Evolutionary conservation across 2,888 invertebrate species (phyloP).

Genomic region (Shargacucullia verbasci): DNA sequence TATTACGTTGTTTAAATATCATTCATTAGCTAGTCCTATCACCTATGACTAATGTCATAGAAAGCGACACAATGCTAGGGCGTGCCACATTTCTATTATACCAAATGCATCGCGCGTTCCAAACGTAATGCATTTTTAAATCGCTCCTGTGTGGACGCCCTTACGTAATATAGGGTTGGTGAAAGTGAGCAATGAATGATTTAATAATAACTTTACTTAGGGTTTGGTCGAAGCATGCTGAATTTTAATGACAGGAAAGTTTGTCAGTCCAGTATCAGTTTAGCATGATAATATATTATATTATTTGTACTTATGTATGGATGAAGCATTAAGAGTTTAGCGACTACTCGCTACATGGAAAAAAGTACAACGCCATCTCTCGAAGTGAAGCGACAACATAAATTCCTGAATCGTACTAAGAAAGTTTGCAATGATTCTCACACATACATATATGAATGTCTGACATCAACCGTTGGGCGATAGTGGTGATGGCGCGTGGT

Average conservation of each 20-base stretch:
- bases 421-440: no score
- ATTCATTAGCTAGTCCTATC: slow-evolving; percentile 28
- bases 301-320: no score
- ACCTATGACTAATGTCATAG: slow-evolving; percentile 54
- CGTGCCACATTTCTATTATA: slow-evolving; percentile 56
- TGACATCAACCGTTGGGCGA: no score
- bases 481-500: no score
- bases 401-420: no score
- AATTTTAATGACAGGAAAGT: slow-evolving; percentile 35
- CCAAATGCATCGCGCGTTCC: slow-evolving; percentile 46
- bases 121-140: slow-evolving; percentile 57
- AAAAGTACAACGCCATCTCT: no score
- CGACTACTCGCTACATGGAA: no score
- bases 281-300: no score
- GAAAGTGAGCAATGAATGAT: slow-evolving; percentile 32
- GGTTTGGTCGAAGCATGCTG: slow-evolving; percentile 12
- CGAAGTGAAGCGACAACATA: no score
- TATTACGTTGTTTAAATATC: slow-evolving; percentile 18
- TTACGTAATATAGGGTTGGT: slow-evolving; percentile 61
- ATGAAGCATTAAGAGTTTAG: no score
- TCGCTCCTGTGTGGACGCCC: slow-evolving; percentile 47
- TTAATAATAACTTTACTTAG: slow-evolving; percentile 29
- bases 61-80: slow-evolving; percentile 61
- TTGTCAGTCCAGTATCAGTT: not conserved
- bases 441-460: no score